These are phyloP conservation scores for Drosophila tanythrix DNA, from an alignment of 2,888 invertebrate species.

Conservation along the genomic window DNA sequence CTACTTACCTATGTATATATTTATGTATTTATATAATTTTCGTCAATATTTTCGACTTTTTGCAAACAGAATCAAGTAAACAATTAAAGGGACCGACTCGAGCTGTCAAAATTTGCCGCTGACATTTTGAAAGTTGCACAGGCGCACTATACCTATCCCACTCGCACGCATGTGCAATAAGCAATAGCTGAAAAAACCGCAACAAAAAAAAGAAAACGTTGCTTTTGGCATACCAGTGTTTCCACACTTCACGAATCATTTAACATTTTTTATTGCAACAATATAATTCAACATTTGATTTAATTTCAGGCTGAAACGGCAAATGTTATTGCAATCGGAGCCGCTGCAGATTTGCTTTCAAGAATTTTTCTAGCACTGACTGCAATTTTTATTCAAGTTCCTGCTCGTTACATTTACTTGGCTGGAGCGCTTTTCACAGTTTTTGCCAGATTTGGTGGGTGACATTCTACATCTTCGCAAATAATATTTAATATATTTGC, in stretches of 20 bases:
- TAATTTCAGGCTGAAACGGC: slow-evolving; percentile 87
- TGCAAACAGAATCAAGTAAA: neutral
- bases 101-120: neutral
- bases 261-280: neutral
- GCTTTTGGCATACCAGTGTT: neutral
- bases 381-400: slow-evolving; percentile 87
- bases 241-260: neutral
- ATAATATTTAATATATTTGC: neutral
- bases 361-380: slow-evolving; percentile 87
- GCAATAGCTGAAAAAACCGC: neutral
- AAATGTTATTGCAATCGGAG: slow-evolving; percentile 89
- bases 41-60: neutral
- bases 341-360: slow-evolving; percentile 89
- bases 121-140: neutral
- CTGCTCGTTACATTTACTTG: slow-evolving; percentile 88
- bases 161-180: slow-evolving; percentile 12
- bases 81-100: neutral
- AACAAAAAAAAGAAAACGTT: slow-evolving; percentile 10
- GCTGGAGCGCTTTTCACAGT: slow-evolving; percentile 88
- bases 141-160: neutral
- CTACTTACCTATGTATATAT: no score
- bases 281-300: neutral
- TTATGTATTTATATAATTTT: neutral
- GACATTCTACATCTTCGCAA: neutral
- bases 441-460: slow-evolving; percentile 89